Evolutionary conservation across 2,113 vertebrate genomes (phyloP).

Genomic region (Lanius collurio): DNA sequence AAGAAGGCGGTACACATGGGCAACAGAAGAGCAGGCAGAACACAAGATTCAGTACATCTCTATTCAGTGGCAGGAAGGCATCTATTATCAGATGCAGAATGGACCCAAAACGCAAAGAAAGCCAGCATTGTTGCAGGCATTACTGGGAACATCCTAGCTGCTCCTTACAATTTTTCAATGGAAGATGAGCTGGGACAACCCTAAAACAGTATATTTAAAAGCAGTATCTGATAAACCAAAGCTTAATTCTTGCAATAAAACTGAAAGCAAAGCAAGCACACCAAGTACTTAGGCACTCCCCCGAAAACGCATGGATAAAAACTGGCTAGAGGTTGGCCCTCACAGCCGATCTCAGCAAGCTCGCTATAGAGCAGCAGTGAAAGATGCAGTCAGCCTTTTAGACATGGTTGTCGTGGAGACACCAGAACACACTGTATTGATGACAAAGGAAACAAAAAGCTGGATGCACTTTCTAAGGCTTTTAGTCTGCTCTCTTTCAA

Average conservation of each 20-base stretch:
- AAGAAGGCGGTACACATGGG: background rate
- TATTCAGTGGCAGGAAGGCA: slow-evolving; percentile 47
- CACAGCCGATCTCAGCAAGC: background rate
- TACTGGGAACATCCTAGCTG: slow-evolving; percentile 5
- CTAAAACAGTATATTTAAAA: background rate
- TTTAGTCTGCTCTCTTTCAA: slow-evolving; percentile 58
- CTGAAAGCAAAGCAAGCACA: background rate
- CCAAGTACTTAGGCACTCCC: background rate
- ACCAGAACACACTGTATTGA: slow-evolving; percentile 58
- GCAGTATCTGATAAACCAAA: background rate
- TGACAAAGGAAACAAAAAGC: slow-evolving; percentile 70
- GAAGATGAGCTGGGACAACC: background rate
- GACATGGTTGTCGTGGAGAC: slow-evolving; percentile 71
- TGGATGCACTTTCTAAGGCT: slow-evolving; percentile 64
- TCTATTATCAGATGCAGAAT: slow-evolving; percentile 47
- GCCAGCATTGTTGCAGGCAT: background rate
- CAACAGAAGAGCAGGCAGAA: background rate
- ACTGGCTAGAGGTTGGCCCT: background rate
- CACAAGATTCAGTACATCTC: background rate
- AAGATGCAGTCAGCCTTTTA: slow-evolving; percentile 62
- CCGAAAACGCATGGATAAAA: background rate
- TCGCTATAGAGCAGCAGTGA: slow-evolving; percentile 12
- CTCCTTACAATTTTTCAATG: background rate
- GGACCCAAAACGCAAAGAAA: slow-evolving; percentile 29
- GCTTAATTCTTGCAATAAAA: background rate